phyloP scores from a whole-genome alignment of 2,113 vertebrate genomes.

The Pterophyllum scalare region DNA sequence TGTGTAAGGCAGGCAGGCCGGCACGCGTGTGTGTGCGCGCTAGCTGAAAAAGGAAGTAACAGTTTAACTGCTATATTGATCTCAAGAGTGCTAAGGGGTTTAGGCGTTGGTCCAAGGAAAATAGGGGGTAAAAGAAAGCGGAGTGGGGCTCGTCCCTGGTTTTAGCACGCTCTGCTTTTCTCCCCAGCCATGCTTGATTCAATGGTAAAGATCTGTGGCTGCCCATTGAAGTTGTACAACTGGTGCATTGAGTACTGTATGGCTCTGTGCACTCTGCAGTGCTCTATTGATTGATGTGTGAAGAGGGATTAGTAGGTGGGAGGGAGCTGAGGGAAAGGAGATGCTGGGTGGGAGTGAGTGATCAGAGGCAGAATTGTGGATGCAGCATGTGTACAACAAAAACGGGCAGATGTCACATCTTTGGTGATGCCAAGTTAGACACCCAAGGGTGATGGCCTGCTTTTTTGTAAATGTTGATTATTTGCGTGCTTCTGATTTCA shows the following conservation, averaged over 20 bases:
- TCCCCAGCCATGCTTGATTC: slow-evolving; percentile 56
- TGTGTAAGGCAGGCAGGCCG: slow-evolving; percentile 32
- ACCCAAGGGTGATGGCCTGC: slow-evolving; percentile 28
- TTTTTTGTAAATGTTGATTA: slow-evolving; percentile 33
- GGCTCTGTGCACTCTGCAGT: slow-evolving; percentile 70
- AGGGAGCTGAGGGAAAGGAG: slow-evolving; percentile 27
- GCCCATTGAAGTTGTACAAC: slow-evolving; percentile 73
- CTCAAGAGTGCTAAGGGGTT: slow-evolving; percentile 73
- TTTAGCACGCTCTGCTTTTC: slow-evolving; percentile 56
- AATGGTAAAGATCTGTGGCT: slow-evolving; percentile 72
- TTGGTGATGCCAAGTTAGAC: slow-evolving; percentile 31
- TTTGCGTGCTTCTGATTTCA: slow-evolving; percentile 19
- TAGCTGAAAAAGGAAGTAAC: slow-evolving; percentile 69
- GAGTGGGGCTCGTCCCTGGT: slow-evolving; percentile 53
- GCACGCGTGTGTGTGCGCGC: slow-evolving; percentile 31
- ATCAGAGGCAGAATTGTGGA: slow-evolving; percentile 51
- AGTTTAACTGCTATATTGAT: slow-evolving; percentile 82
- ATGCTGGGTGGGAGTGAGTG: slow-evolving; percentile 22
- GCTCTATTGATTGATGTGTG: slow-evolving; percentile 78
- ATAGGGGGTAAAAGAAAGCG: slow-evolving; percentile 66
- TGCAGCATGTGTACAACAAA: slow-evolving; percentile 56
- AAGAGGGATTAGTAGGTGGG: slow-evolving; percentile 76
- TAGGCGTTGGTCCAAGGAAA: slow-evolving; percentile 69
- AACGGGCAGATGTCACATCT: slow-evolving; percentile 60
- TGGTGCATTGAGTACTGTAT: slow-evolving; percentile 69